Evolutionary conservation across 2,113 vertebrate species (phyloP).

Genomic region (Lipophrys pholis): DNA sequence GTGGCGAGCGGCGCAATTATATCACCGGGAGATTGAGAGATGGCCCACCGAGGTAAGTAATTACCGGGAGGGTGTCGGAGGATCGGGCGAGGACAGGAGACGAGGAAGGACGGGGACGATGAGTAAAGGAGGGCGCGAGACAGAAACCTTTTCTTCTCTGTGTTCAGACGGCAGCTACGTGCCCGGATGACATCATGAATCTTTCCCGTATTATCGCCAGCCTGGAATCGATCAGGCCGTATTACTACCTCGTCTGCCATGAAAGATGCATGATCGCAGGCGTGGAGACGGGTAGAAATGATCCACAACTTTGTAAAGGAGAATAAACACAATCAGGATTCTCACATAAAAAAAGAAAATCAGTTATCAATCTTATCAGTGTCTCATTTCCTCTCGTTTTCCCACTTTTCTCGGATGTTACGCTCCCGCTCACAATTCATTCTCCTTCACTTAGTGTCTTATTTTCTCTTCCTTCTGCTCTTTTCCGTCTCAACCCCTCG

Average conservation of each 20-base stretch:
- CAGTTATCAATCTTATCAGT: slow-evolving; percentile 27
- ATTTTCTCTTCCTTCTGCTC: slow-evolving; percentile 5
- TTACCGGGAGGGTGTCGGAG: slow-evolving; percentile 27
- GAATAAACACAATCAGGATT: slow-evolving; percentile 1
- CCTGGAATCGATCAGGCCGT: too few species aligned
- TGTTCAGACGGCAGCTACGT: slow-evolving; percentile 2
- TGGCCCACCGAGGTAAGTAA: neutral
- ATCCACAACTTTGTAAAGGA: neutral
- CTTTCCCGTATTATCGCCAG: neutral
- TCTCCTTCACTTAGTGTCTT: slow-evolving; percentile 5
- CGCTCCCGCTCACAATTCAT: slow-evolving; percentile 8
- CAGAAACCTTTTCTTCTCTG: neutral
- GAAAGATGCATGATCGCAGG: slow-evolving; percentile 15
- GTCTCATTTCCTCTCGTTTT: slow-evolving; percentile 10
- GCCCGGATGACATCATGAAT: slow-evolving; percentile 25
- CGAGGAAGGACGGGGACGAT: neutral
- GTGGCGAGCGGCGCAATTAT: neutral
- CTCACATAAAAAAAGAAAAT: slow-evolving; percentile 1
- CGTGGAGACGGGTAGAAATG: neutral
- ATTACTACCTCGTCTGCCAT: slow-evolving; percentile 3
- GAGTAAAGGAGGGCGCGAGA: neutral
- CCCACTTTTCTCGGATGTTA: neutral
- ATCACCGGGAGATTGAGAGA: too few species aligned
- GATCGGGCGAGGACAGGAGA: slow-evolving; percentile 22
- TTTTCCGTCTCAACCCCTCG: neutral